phyloP scores from a whole-genome alignment of 2,888 invertebrate species.

The Choreutis nemorana region DNA sequence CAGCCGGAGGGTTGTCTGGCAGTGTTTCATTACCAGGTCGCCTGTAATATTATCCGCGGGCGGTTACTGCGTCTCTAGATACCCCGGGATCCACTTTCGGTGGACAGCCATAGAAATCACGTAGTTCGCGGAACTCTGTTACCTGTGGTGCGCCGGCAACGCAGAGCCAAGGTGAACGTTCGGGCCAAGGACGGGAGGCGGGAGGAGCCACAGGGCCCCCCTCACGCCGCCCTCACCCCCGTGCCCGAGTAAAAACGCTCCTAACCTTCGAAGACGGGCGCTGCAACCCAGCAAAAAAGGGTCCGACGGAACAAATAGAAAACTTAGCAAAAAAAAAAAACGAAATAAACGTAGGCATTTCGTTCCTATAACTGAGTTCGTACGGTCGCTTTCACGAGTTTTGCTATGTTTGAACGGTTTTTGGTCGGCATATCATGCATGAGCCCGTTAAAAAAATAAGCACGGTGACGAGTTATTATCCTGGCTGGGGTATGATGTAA shows the following conservation, averaged over 20 bases:
- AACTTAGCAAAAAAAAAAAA: slow-evolving; percentile 43
- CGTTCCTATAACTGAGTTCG: no score
- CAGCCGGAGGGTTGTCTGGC: slow-evolving; percentile 20
- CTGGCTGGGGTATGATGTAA: slow-evolving; percentile 58
- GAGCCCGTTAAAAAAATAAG: no score
- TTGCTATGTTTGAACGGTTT: no score
- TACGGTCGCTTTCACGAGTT: no score
- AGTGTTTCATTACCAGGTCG: slow-evolving; percentile 51
- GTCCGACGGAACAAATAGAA: slow-evolving; percentile 62
- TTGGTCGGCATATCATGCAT: no score
- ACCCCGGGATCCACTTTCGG: slow-evolving; percentile 47
- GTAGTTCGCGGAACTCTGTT: slow-evolving; percentile 66
- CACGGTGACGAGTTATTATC: no score
- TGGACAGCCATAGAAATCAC: slow-evolving; percentile 60
- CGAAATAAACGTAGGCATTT: slow-evolving; percentile 47
- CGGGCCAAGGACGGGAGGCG: slow-evolving; percentile 62
- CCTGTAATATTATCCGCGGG: slow-evolving; percentile 38
- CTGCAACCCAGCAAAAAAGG: slow-evolving; percentile 55
- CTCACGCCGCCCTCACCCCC: slow-evolving; percentile 24
- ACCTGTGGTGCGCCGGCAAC: slow-evolving; percentile 58
- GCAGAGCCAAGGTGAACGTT: slow-evolving; percentile 64
- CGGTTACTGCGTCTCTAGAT: slow-evolving; percentile 31
- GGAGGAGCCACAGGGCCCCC: slow-evolving; percentile 38
- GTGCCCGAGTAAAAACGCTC: slow-evolving; percentile 48
- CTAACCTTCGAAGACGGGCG: slow-evolving; percentile 51